Percentiles rank a stretch among this genome's conserved stretches.
phyloP scores from a whole-genome alignment of 2,797 vertebrate species.

The Chelonia mydas region DNA sequence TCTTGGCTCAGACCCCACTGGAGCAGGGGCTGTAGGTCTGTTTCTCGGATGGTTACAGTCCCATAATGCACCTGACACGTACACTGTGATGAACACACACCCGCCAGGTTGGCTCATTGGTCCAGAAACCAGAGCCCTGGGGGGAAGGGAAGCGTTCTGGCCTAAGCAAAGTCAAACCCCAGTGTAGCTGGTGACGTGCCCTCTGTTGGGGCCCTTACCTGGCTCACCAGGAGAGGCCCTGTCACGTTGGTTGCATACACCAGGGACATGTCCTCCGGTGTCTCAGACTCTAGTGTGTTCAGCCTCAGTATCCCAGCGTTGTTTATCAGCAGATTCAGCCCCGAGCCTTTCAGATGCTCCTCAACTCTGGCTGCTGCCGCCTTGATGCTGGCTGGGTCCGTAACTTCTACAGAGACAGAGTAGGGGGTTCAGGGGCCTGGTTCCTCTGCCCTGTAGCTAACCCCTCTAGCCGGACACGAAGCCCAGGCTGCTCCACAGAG shows the following conservation, averaged over 20 bases:
- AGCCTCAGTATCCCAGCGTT: fast-evolving
- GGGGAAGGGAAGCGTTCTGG: no score
- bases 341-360: background rate
- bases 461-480: background rate
- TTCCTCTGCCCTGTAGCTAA: background rate
- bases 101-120: no score
- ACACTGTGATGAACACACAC: no score
- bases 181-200: no score
- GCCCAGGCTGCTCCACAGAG: background rate
- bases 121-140: no score
- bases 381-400: background rate
- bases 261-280: background rate
- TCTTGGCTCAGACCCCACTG: no score
- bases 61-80: no score
- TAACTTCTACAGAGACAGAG: background rate
- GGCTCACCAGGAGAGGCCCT: slow-evolving; percentile 49
- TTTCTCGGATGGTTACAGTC: background rate
- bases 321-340: slow-evolving; percentile 67
- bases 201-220: slow-evolving; percentile 25
- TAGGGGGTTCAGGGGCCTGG: background rate
- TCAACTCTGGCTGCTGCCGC: background rate
- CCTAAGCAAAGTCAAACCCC: no score
- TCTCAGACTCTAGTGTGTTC: fast-evolving
- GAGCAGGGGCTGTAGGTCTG: no score
- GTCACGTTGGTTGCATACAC: slow-evolving; percentile 23